phyloP scores from a whole-genome alignment of 2,113 vertebrate genomes.

The Toxostoma redivivum region DNA sequence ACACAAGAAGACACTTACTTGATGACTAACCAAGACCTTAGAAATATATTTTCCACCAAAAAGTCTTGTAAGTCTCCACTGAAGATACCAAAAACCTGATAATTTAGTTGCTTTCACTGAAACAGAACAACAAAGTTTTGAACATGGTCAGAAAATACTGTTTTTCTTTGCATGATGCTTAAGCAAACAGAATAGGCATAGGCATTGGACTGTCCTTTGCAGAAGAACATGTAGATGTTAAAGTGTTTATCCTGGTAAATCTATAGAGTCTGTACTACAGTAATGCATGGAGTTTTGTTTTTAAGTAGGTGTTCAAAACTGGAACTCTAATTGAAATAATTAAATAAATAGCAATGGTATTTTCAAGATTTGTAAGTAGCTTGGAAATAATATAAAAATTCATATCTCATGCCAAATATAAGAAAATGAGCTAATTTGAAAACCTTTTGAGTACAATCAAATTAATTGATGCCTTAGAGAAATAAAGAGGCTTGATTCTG shows the following conservation, averaged over 20 bases:
- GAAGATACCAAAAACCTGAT: neutral
- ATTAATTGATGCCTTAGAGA: neutral
- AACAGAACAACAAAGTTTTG: neutral
- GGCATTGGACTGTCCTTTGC: neutral
- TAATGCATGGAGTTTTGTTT: neutral
- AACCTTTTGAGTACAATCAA: neutral
- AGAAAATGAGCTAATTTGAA: neutral
- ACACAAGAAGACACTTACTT: neutral
- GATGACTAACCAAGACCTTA: neutral
- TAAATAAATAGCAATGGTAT: neutral
- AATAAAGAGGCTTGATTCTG: neutral
- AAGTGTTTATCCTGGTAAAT: neutral
- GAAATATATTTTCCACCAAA: neutral
- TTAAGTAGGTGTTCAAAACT: neutral
- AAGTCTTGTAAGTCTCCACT: neutral
- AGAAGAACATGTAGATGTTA: neutral
- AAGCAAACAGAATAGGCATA: neutral
- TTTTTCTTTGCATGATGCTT: neutral
- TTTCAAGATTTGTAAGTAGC: neutral
- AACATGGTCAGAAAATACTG: neutral
- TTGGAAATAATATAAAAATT: neutral
- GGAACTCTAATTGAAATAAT: neutral
- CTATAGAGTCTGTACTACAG: neutral
- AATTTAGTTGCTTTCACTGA: neutral
- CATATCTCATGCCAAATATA: neutral